Percentiles rank a stretch among this genome's conserved stretches.
Evolutionary conservation across 2,113 vertebrate genomes (phyloP).

Genomic region (Trematomus loennbergii): DNA sequence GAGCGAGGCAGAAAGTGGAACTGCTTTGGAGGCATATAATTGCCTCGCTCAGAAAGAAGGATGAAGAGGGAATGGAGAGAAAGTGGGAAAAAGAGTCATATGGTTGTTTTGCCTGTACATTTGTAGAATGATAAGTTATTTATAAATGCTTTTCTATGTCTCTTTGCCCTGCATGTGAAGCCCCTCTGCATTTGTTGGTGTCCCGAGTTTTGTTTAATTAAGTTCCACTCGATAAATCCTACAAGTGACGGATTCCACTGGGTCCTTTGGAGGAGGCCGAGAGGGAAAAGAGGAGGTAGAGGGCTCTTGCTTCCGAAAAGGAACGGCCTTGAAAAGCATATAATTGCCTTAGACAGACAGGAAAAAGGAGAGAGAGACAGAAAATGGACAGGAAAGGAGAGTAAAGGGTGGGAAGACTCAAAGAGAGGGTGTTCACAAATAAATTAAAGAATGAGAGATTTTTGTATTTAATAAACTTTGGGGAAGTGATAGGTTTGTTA

Average conservation of each 20-base stretch:
- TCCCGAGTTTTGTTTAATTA: slow-evolving; percentile 53
- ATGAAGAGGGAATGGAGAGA: slow-evolving; percentile 8
- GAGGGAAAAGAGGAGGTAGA: slow-evolving; percentile 26
- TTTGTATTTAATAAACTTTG: slow-evolving; percentile 35
- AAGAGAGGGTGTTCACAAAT: neutral
- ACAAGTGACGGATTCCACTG: slow-evolving; percentile 33
- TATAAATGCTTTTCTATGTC: slow-evolving; percentile 19
- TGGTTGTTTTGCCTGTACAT: neutral
- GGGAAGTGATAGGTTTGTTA: slow-evolving; percentile 32
- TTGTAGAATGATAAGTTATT: neutral
- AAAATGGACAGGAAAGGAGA: neutral
- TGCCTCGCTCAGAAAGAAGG: slow-evolving; percentile 35
- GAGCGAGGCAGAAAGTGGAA: slow-evolving; percentile 2
- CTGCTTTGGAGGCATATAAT: slow-evolving; percentile 28
- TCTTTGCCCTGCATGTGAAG: slow-evolving; percentile 15
- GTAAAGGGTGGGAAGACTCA: neutral
- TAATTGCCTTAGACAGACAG: slow-evolving; percentile 59
- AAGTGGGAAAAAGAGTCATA: slow-evolving; percentile 1
- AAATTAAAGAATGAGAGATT: slow-evolving; percentile 28
- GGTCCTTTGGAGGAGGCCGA: slow-evolving; percentile 41
- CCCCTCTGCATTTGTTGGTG: slow-evolving; percentile 18
- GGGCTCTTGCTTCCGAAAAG: slow-evolving; percentile 5
- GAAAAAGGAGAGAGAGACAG: neutral
- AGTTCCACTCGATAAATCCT: slow-evolving; percentile 50
- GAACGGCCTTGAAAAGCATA: slow-evolving; percentile 45